Evolutionary conservation across 2,113 vertebrate genomes (phyloP), one percentile per base, ranked within the genome.

Genomic region (Nicator chloris): DNA sequence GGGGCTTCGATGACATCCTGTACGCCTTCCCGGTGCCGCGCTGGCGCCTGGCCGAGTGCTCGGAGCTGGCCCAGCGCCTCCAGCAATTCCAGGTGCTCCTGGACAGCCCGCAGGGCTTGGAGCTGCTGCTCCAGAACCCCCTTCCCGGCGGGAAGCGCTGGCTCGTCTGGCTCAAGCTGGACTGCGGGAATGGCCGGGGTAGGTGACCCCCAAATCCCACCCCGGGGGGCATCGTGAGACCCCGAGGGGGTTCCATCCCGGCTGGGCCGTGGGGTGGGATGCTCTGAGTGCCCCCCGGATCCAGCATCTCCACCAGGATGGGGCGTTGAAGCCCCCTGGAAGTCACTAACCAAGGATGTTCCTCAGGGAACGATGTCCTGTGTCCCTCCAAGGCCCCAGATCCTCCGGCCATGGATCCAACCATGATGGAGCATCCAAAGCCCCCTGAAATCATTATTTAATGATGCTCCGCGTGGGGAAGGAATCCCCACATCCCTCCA

Each of bases 1-100:
- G 97, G 4, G 98, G 98, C 31, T 99, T 98, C 73, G 98, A 99
- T 15, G 98, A 99, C 97, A 98, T 99, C 96, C 98, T 99, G 6
- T 98, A 98, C 39, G 98, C 98, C 0, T 98, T 98, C 90, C 98
- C 97, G 10, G 54, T 98, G 81, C 98, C 98, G 6, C 96, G 97
- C 39, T 97, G 97, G 89, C 98, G 98, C 89, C 96, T 98, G 70
- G 96, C 96, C 24, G 97, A 96, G n/a, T 98, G 98, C 39, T 96
- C 97, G 0, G 76, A 85, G n/a, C 91, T 99, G 64, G 98, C 98
- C 3, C 97, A 98, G 91, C 91, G 76, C 14, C 97, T 99, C 31
- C 91, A 95, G 15, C 83, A 95, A 1, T 99, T 99, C 97, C 98
- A 98, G 13, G 81, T 99, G 50, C 86, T 99, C 50, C 16, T 99